Evolutionary conservation across 2,888 invertebrate species (phyloP).

Genomic region (Calameuta filiformis): DNA sequence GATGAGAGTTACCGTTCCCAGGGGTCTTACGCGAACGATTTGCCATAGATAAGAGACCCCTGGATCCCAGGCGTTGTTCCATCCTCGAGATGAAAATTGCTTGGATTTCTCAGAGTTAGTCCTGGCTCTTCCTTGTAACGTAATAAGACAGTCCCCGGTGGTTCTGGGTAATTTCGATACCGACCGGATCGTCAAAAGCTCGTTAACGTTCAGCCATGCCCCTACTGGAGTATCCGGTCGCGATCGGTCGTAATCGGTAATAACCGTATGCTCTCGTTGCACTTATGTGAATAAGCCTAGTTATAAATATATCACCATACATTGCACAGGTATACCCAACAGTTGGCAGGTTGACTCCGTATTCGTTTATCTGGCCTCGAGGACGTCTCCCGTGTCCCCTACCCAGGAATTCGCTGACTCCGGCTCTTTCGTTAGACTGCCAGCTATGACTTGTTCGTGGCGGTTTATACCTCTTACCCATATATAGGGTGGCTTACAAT

Average conservation of each 20-base stretch:
- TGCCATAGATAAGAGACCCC: background rate
- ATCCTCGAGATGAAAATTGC: background rate
- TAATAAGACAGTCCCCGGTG: background rate
- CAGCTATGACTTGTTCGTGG: background rate
- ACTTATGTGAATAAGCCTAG: background rate
- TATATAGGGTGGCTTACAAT: slow-evolving; percentile 28
- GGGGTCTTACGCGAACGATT: background rate
- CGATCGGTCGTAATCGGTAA: background rate
- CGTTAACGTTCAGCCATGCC: background rate
- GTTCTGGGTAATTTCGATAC: background rate
- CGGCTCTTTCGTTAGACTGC: background rate
- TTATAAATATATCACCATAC: background rate
- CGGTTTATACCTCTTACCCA: slow-evolving; percentile 6
- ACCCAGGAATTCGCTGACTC: slow-evolving; percentile 11
- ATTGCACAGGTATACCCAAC: background rate
- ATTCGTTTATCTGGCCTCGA: background rate
- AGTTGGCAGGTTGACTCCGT: background rate
- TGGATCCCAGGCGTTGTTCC: background rate
- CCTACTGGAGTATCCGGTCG: background rate
- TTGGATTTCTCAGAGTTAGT: background rate
- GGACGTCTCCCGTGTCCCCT: background rate
- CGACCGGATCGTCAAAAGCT: background rate
- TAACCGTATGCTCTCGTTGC: background rate
- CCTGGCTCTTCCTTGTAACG: background rate
- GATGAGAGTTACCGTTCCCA: background rate